phyloP scores from a whole-genome alignment of 2,113 vertebrate species.

The Uropsilus gracilis region DNA sequence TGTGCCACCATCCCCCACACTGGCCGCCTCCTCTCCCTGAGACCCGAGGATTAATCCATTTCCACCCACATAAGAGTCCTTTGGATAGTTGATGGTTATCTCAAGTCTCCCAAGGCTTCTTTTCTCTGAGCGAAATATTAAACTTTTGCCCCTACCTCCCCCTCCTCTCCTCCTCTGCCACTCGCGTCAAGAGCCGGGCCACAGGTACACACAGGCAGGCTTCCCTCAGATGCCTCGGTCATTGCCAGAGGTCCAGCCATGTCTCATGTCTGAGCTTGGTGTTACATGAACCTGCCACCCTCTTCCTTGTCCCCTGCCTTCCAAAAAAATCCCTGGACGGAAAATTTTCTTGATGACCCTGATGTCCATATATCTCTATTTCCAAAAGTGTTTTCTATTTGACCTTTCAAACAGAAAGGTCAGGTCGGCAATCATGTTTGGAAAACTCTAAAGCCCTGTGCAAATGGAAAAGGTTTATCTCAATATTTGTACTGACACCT shows the following conservation, averaged over 20 bases:
- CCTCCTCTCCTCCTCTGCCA: not conserved
- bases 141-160: not conserved
- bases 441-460: slow-evolving; percentile 42
- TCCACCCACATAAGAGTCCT: not conserved
- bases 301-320: too few relatives aligned
- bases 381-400: slow-evolving; percentile 60
- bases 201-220: not conserved
- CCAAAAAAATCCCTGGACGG: not conserved
- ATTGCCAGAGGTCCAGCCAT: not conserved
- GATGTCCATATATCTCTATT: slow-evolving; percentile 40
- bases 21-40: not conserved
- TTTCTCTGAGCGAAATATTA: not conserved
- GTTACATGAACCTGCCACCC: not conserved
- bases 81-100: not conserved
- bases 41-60: not conserved
- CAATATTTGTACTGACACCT: slow-evolving; percentile 11
- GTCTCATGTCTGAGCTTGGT: not conserved
- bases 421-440: slow-evolving; percentile 35
- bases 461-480: slow-evolving; percentile 54
- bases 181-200: not conserved
- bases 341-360: not conserved
- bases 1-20: too few relatives aligned
- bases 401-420: slow-evolving; percentile 65
- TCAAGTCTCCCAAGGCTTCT: not conserved
- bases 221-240: not conserved